phyloP scores from a whole-genome alignment of 2,797 vertebrate genomes.

The Tragopan temminckii region DNA sequence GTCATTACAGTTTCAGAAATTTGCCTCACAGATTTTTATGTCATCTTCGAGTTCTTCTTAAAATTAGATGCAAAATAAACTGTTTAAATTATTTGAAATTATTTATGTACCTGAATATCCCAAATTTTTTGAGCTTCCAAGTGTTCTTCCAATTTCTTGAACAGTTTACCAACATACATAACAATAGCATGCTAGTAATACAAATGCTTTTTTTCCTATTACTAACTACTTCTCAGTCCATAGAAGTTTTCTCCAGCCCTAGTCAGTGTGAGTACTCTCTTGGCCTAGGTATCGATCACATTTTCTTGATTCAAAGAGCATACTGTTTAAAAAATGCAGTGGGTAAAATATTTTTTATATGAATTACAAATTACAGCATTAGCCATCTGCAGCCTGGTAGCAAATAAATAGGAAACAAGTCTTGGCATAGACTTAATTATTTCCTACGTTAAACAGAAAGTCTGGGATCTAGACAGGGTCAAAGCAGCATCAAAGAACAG shows the following conservation, averaged over 20 bases:
- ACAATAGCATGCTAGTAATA: not conserved
- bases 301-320: not conserved
- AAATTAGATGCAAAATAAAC: not conserved
- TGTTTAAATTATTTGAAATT: not conserved
- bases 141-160: not conserved
- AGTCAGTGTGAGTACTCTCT: not conserved
- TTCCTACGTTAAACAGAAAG: slow-evolving; percentile 20
- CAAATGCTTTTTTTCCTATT: not conserved
- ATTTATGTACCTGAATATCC: not conserved
- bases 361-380: slow-evolving; percentile 15
- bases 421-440: slow-evolving; percentile 30
- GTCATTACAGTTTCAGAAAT: not conserved
- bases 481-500: slow-evolving; percentile 45
- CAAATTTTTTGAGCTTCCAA: not conserved
- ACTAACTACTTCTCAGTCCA: not conserved
- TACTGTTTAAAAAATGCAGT: not conserved
- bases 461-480: slow-evolving; percentile 30
- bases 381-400: slow-evolving; percentile 22
- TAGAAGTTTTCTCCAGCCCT: not conserved
- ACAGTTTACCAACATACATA: not conserved
- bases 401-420: slow-evolving; percentile 43
- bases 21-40: not conserved
- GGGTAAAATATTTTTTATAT: not conserved
- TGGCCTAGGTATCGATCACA: not conserved
- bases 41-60: not conserved